phyloP scores from a whole-genome alignment of 2,888 invertebrate species.

The Tenthredo scrophulariae region DNA sequence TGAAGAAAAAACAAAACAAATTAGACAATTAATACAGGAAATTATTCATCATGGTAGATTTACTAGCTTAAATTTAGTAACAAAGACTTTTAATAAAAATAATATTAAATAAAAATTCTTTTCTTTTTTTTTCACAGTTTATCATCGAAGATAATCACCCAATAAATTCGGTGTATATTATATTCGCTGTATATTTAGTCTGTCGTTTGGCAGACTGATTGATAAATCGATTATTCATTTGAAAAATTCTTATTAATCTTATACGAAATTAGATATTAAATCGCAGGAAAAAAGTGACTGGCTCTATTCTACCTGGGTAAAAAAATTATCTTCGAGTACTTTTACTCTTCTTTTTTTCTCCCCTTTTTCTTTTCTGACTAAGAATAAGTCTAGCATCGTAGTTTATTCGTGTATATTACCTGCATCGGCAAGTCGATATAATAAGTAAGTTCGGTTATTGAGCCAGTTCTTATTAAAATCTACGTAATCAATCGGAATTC shows the following conservation, averaged over 20 bases:
- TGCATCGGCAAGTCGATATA: slow-evolving; percentile 35
- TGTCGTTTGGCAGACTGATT: not conserved
- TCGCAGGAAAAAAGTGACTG: not conserved
- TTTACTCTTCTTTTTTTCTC: not conserved
- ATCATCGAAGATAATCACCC: not conserved
- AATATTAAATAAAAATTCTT: too few relatives aligned
- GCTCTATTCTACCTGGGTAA: not conserved
- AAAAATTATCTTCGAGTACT: slow-evolving; percentile 8
- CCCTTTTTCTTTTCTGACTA: not conserved
- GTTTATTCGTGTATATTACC: slow-evolving; percentile 17
- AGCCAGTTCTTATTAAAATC: slow-evolving; percentile 25
- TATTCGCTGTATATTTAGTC: not conserved
- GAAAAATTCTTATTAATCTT: not conserved
- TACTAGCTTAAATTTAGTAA: not conserved
- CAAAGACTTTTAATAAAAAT: not conserved
- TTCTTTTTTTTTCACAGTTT: not conserved
- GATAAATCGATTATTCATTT: not conserved
- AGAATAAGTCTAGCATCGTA: not conserved
- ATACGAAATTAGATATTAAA: not conserved
- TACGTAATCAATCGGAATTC: slow-evolving; percentile 9
- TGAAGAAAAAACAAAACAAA: not conserved
- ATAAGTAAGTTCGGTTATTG: slow-evolving; percentile 2
- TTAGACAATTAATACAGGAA: not conserved
- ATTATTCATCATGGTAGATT: not conserved
- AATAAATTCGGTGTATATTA: not conserved